Evolutionary conservation across 2,113 vertebrate genomes (phyloP).

Genomic region (Spea bombifrons): DNA sequence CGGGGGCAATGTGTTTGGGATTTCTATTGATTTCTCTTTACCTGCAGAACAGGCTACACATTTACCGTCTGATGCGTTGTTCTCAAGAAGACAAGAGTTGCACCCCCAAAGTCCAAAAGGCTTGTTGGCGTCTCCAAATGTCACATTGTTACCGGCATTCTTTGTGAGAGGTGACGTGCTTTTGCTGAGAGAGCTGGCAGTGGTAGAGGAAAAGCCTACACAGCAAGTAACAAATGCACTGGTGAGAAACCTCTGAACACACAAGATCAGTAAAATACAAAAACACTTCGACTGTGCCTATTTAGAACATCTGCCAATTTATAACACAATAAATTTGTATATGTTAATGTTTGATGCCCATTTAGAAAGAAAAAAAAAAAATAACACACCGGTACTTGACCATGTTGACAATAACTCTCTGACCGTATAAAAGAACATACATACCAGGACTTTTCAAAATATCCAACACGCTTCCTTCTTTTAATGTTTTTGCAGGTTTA

Average conservation of each 20-base stretch:
- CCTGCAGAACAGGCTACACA: conserved; percentile 74
- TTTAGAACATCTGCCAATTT: too few species aligned
- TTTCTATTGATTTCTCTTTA: conserved; percentile 61
- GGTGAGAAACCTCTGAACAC: too few species aligned
- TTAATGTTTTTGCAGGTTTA: conserved; percentile 82
- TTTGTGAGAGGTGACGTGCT: conserved; percentile 63
- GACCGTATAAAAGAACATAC: conserved; percentile 24
- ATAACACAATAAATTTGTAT: too few species aligned
- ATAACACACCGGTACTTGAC: neutral
- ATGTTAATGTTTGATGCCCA: too few species aligned
- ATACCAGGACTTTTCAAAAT: conserved; percentile 86
- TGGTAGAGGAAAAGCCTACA: conserved; percentile 71
- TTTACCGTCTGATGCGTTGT: conserved; percentile 73
- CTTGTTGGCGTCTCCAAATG: conserved; percentile 71
- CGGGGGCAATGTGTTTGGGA: conserved; percentile 53
- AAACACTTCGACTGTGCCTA: too few species aligned
- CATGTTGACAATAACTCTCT: neutral
- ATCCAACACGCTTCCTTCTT: conserved; percentile 93
- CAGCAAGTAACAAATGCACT: neutral
- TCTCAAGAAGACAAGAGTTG: conserved; percentile 71
- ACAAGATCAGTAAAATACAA: too few species aligned
- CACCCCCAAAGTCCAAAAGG: conserved; percentile 74
- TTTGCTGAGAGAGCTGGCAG: conserved; percentile 60
- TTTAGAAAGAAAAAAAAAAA: neutral
- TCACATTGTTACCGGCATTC: conserved; percentile 59